These are phyloP conservation scores for Phenacoccus solenopsis DNA, from an alignment of 1,140 invertebrate genomes.

Conservation along the genomic window DNA sequence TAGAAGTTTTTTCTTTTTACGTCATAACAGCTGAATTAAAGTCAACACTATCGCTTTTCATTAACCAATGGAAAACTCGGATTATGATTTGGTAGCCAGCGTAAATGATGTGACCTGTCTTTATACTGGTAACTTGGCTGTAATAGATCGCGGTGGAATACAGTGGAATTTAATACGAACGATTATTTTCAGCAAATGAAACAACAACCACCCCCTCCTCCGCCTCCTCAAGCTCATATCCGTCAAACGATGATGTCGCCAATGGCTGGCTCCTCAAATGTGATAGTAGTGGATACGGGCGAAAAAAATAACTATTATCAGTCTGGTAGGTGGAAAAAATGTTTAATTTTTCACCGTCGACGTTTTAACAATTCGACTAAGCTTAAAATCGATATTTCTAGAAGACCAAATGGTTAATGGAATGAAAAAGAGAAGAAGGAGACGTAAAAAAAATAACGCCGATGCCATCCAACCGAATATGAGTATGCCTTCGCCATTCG, in stretches of 20 bases:
- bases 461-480: background rate
- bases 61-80: no score
- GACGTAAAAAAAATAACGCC: background rate
- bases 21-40: no score
- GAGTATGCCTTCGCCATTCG: background rate
- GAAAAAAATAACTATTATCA: slow-evolving; percentile 5
- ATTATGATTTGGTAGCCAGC: no score
- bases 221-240: background rate
- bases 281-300: background rate
- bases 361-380: background rate
- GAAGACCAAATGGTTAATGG: background rate
- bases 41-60: no score
- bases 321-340: background rate
- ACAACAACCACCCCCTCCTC: background rate
- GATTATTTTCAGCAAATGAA: no score
- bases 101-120: no score
- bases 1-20: no score
- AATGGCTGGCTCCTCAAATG: background rate
- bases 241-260: background rate
- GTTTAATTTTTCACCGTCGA: background rate
- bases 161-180: no score
- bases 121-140: no score
- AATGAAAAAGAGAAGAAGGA: background rate
- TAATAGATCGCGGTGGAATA: no score
- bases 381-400: background rate